Base-by-base conservation (phyloP, 2,113 vertebrate genomes). In the Scartelaos histophorus region DNA sequence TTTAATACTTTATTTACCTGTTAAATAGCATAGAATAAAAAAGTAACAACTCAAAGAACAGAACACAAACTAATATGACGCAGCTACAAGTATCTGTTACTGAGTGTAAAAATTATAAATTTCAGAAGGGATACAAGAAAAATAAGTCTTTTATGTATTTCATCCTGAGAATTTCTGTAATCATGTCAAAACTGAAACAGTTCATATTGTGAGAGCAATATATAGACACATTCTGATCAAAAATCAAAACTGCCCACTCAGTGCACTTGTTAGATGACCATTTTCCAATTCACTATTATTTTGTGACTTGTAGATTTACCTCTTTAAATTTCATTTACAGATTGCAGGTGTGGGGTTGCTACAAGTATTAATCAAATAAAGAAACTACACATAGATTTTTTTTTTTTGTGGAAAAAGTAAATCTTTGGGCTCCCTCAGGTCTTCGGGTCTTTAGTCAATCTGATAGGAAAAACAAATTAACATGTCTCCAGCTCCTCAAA, bases 11-110 rank as follows among this genome's bases (percentile, higher is more conserved):
- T 93, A 91, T 93, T 91, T 88, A 86, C 82, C 67, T 79, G 35
- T 85, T 92, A 92, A 92, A 94, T 93, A 94, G 83, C 84, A 80
- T 71, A 88, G 92, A 92, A 89, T 75, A 85, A 86, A 89, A 89
- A 86, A 82, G 56, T 78, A 87, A 89, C 74, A 90, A 86, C 67
- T 74, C 89, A 88, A 92, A 88, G 86, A 82, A 89, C 92, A 89
- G 54, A 86, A 66, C 21, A 25, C 78, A 82, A 82, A 88, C 84
- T 83, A 82, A 84, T 49, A 51, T 75, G 84, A 84, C 80, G 87
- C 85, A 89, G 84, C 88, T 88, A 89, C 78, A 80, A 91, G 90
- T 92, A 91, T 88, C 82, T 85, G 80, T 87, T 43, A 43, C 10
- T 81, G 84, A 71, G 76, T 53, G 70, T 82, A 87, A 83, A 88